Conservation (phyloP, 2,888 invertebrate species). For the Aethes cnicana region DNA sequence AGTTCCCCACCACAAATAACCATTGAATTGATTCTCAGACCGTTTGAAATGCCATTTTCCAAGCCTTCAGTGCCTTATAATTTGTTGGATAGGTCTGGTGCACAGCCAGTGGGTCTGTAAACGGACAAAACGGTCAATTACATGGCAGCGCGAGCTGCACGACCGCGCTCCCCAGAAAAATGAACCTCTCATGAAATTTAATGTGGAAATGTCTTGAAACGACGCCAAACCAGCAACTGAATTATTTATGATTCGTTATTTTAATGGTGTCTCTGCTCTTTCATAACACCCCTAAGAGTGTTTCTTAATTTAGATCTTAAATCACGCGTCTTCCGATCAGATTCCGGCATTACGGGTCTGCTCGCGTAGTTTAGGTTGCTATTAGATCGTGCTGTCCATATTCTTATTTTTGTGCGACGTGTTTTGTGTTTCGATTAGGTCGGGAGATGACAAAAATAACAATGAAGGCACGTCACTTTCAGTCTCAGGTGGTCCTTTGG, state of each 20-base stretch:
- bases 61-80: slow-evolving; percentile 32
- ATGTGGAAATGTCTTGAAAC: slow-evolving; percentile 81
- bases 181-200: slow-evolving; percentile 81
- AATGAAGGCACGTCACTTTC: slow-evolving; percentile 31
- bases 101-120: slow-evolving; percentile 33
- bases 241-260: slow-evolving; percentile 80
- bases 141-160: slow-evolving; percentile 41
- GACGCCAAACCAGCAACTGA: slow-evolving; percentile 77
- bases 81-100: slow-evolving; percentile 29
- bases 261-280: slow-evolving; percentile 75
- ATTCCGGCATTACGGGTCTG: slow-evolving; percentile 9
- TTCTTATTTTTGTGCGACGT: slow-evolving; percentile 29
- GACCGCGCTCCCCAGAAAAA: slow-evolving; percentile 68
- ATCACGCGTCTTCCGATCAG: slow-evolving; percentile 49
- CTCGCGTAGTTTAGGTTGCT: slow-evolving; percentile 18
- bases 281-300: slow-evolving; percentile 70
- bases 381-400: slow-evolving; percentile 18
- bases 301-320: slow-evolving; percentile 69
- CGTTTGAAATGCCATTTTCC: slow-evolving; percentile 23
- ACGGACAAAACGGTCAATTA: slow-evolving; percentile 54
- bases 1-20: slow-evolving; percentile 13
- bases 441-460: slow-evolving; percentile 26
- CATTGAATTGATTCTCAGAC: slow-evolving; percentile 23
- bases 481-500: slow-evolving; percentile 32
- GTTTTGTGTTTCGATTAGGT: slow-evolving; percentile 27